These are phyloP conservation scores for Tragopan temminckii DNA, from an alignment of 2,797 vertebrate species.

Conservation along the genomic window DNA sequence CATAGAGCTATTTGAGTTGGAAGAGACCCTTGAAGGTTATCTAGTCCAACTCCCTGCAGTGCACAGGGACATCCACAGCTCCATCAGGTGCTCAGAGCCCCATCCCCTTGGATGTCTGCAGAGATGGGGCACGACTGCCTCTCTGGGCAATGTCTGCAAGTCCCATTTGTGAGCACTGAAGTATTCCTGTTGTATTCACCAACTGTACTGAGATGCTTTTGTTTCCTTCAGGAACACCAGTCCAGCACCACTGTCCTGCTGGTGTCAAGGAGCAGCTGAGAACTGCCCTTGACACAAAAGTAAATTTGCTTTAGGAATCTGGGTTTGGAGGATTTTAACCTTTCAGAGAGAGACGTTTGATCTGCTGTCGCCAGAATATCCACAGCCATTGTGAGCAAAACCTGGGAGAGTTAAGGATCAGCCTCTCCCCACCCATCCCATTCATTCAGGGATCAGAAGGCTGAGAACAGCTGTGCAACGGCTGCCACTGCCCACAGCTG, in stretches of 20 bases:
- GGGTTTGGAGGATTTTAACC: not conserved
- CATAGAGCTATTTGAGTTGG: too few relatives aligned
- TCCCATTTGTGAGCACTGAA: not conserved
- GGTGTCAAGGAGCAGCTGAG: not conserved
- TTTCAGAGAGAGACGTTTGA: not conserved
- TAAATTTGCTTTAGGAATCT: not conserved
- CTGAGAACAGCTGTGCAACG: not conserved
- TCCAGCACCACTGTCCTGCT: not conserved
- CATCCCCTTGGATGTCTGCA: too few relatives aligned
- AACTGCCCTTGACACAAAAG: not conserved
- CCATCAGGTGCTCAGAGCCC: too few relatives aligned
- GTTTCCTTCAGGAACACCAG: not conserved
- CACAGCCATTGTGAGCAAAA: not conserved
- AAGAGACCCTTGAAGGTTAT: too few relatives aligned
- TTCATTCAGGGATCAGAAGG: constrained; percentile 3
- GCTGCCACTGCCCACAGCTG: constrained; percentile 49
- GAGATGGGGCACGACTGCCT: too few relatives aligned
- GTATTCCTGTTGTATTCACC: not conserved
- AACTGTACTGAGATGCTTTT: not conserved
- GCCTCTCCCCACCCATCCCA: not conserved
- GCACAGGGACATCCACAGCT: too few relatives aligned
- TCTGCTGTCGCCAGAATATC: not conserved
- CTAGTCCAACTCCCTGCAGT: too few relatives aligned
- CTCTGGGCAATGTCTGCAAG: not conserved
- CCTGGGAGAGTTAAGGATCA: not conserved